A percentile compares a stretch with the other conserved stretches of the same genome.
phyloP scores from a whole-genome alignment of 2,113 vertebrate genomes.

The Aspidoscelis tigris region DNA sequence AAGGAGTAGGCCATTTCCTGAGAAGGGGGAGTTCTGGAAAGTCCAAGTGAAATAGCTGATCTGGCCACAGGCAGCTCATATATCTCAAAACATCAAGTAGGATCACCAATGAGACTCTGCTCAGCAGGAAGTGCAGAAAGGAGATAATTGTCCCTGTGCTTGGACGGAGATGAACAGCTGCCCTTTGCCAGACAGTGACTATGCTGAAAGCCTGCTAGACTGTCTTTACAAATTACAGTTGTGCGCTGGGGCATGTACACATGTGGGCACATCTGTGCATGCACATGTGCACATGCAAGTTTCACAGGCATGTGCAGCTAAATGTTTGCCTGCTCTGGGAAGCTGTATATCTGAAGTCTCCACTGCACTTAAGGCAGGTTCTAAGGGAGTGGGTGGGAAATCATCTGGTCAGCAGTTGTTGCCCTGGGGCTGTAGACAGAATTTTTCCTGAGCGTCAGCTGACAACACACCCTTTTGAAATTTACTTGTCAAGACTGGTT shows the following conservation, averaged over 20 bases:
- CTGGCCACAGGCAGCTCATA: neutral
- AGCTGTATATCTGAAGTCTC: too few species aligned
- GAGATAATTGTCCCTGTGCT: neutral
- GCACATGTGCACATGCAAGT: neutral
- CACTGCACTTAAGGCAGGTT: too few species aligned
- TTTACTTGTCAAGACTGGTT: too few species aligned
- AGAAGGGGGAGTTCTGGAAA: slow-evolving; percentile 42
- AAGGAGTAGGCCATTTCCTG: slow-evolving; percentile 18
- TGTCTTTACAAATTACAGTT: neutral
- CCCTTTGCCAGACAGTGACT: neutral
- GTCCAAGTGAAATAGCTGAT: slow-evolving; percentile 31
- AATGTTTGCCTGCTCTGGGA: neutral
- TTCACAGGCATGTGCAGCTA: neutral
- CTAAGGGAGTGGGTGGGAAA: too few species aligned
- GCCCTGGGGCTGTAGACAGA: too few species aligned
- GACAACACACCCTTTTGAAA: too few species aligned
- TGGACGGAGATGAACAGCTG: neutral
- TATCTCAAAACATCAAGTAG: neutral
- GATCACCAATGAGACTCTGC: neutral
- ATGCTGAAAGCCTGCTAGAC: neutral
- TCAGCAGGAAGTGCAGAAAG: neutral
- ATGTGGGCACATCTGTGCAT: too few species aligned
- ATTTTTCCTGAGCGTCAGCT: too few species aligned
- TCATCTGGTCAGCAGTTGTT: too few species aligned
- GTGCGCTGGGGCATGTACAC: too few species aligned